Evolutionary conservation across 2,888 invertebrate species (phyloP).

Genomic region (Acanthococcus lagerstroemiae): DNA sequence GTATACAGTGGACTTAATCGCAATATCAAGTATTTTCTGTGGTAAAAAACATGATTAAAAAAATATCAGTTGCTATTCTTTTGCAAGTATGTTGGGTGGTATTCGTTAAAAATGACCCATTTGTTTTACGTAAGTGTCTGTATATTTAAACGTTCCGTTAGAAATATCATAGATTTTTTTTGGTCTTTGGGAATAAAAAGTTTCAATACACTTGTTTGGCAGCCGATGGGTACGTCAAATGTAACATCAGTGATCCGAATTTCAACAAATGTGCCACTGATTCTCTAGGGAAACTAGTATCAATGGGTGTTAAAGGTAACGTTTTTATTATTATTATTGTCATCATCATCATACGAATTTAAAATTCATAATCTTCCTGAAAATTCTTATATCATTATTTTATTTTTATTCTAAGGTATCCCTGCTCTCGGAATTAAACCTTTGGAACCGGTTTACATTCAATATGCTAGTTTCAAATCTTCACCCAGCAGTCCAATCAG

Average conservation of each 20-base stretch:
- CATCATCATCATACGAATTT: background rate
- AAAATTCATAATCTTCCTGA: no score
- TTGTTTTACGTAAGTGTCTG: no score
- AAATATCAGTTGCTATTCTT: no score
- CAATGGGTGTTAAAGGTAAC: background rate
- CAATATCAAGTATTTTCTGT: no score
- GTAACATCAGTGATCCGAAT: slow-evolving; percentile 5
- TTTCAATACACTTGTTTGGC: background rate
- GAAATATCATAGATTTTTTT: background rate
- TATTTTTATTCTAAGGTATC: slow-evolving; percentile 1
- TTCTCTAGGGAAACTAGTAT: background rate
- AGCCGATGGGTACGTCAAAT: slow-evolving; percentile 7
- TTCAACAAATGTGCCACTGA: background rate
- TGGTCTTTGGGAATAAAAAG: background rate
- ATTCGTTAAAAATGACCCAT: no score
- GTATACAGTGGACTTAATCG: no score
- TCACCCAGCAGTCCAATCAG: background rate
- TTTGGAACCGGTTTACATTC: background rate
- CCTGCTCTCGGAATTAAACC: slow-evolving; percentile 4
- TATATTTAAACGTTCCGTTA: no score
- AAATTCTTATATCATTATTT: no score
- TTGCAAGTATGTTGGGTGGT: no score
- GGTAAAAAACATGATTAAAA: no score
- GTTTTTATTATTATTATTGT: background rate
- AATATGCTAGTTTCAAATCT: background rate